Evolutionary conservation across 2,113 vertebrate genomes (phyloP).

Genomic region (Nannobrachium achirus): DNA sequence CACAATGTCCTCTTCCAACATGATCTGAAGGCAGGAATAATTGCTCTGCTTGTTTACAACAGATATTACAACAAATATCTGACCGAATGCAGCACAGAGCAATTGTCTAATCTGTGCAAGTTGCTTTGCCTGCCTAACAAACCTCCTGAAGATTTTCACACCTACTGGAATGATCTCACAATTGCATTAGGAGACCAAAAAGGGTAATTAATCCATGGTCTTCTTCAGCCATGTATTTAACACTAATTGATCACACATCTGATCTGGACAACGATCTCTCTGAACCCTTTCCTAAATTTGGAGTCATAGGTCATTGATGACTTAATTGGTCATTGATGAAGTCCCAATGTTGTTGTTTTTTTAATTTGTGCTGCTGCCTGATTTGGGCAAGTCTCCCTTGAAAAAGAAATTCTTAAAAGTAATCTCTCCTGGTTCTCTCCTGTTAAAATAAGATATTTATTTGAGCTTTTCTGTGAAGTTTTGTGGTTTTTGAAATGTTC

Average conservation of each 20-base stretch:
- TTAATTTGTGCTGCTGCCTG: too few species aligned
- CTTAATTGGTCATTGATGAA: too few species aligned
- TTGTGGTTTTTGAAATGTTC: not conserved
- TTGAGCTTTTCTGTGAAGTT: too few species aligned
- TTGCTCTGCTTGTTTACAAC: constrained; percentile 22
- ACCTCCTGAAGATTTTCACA: rapidly evolving
- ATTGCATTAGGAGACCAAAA: constrained; percentile 13
- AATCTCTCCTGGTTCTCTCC: too few species aligned
- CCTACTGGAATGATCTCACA: constrained; percentile 18
- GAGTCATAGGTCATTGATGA: too few species aligned
- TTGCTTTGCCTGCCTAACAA: constrained; percentile 18
- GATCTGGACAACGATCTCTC: too few species aligned
- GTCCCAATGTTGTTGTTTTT: too few species aligned
- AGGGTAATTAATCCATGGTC: not conserved
- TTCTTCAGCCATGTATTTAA: not conserved
- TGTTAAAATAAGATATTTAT: not conserved
- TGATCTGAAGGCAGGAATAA: constrained; percentile 26
- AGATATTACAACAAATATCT: not conserved
- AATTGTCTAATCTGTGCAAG: constrained; percentile 32
- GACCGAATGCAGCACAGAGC: rapidly evolving
- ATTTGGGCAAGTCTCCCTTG: too few species aligned
- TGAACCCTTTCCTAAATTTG: too few species aligned
- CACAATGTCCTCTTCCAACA: not conserved
- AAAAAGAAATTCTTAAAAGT: too few species aligned
- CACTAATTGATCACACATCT: too few species aligned